Evolutionary conservation across 2,797 vertebrate genomes (phyloP).

Genomic region (Anomalospiza imberbis): DNA sequence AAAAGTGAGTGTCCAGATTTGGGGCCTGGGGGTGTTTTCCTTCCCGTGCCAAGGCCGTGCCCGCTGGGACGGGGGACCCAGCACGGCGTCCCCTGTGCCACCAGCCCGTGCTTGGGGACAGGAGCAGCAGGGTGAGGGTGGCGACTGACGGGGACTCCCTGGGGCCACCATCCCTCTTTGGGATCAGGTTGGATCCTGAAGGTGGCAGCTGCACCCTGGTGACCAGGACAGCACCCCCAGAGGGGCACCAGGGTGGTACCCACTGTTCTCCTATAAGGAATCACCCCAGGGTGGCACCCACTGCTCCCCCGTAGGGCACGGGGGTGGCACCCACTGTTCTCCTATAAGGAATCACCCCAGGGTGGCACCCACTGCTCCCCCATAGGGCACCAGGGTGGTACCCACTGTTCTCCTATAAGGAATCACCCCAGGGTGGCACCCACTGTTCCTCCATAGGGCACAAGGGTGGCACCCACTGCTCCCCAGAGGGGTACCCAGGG

Average conservation of each 20-base stretch:
- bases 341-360: too few species aligned
- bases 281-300: too few species aligned
- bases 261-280: too few species aligned
- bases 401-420: too few species aligned
- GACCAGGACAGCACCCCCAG: not conserved
- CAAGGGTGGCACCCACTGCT: too few species aligned
- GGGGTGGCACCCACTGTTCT: too few species aligned
- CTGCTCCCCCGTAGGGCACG: too few species aligned
- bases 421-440: too few species aligned
- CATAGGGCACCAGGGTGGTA: too few species aligned
- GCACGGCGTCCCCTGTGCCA: not conserved
- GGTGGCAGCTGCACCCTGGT: not conserved
- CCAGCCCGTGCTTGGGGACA: not conserved
- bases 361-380: too few species aligned
- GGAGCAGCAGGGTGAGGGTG: not conserved
- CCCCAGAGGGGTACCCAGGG: too few species aligned
- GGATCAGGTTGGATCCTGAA: not conserved
- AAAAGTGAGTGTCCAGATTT: not conserved
- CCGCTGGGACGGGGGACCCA: not conserved
- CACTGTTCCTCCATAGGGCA: too few species aligned
- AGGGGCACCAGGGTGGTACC: not conserved
- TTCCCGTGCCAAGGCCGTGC: accelerated
- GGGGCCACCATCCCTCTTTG: not conserved
- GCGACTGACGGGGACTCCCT: accelerated
- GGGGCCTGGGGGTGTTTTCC: not conserved